Evolutionary conservation across 1,140 invertebrate species (phyloP), one percentile per base, ranked within the genome.

Genomic region (Brachionus asplanchnoidis): DNA sequence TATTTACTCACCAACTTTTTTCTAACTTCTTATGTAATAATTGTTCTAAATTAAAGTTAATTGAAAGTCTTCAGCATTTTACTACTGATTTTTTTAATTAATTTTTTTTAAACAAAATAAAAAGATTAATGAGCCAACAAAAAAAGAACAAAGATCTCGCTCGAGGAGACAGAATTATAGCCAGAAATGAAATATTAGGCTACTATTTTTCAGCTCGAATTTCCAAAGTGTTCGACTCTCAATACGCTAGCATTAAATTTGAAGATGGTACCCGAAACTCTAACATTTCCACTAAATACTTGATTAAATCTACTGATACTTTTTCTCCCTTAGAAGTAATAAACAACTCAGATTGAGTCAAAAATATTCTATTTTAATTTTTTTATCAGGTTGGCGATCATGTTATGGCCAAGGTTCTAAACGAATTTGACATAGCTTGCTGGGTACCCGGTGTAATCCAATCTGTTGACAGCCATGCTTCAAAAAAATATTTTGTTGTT

Each of bases 371-470:
- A 36, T 36, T 36, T 36, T 6, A 36, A 6, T 36, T 17, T 68
- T 68, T 84, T 56, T 12, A n/a, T 7, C 3, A 78, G 75, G 12
- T 44, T 28, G 77, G 77, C 40, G 46, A 80, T 65, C 56, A 80
- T 80, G 77, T 80, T 0, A 80, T 80, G 77, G 77, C 77, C 28
- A 56, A 60, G 44, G 77, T 80, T 56, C 14, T 80, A 11, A 80
- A 80, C 11, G 77, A 80, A 20, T 80, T 80, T 17, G 77, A 80
- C n/a, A 14, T 17, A 56, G 14, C 50, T 17, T 80, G 77, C 40
- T 80, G 77, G 77, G 77, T 80, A n/a, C 77, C 77, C 8, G 77
- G 77, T 14, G 46, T 80, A 60, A 40, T 80, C n/a, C 77, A 80
- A 65, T 80, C 77, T n/a, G 20, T 56, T 53, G 20, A 42, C 28